These are phyloP conservation scores for Mormyrus proboscirostris DNA, from an alignment of 2,797 vertebrate genomes.

Conservation along the genomic window DNA sequence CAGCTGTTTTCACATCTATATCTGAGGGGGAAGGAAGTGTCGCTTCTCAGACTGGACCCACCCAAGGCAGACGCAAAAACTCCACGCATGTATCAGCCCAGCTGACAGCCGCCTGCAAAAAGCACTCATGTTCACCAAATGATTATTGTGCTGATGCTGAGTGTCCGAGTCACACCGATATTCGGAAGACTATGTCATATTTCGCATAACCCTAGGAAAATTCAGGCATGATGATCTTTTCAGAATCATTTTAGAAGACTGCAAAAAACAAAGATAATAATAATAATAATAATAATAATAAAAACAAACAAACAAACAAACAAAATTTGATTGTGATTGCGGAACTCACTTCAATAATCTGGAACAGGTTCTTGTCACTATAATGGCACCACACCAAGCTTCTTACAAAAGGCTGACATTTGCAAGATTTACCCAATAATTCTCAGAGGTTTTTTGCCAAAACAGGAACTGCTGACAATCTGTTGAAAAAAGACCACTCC, in stretches of 20 bases:
- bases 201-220: not conserved
- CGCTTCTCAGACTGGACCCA: slow-evolving; percentile 31
- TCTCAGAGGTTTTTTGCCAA: not conserved
- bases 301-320: not conserved
- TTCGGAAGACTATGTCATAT: not conserved
- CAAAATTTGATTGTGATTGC: not conserved
- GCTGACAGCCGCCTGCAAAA: not conserved
- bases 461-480: slow-evolving; percentile 5
- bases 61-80: slow-evolving; percentile 19
- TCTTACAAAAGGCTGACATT: not conserved
- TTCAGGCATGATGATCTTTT: not conserved
- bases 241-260: not conserved
- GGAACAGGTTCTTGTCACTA: not conserved
- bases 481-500: not conserved
- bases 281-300: not conserved
- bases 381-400: not conserved
- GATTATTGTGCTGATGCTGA: not conserved
- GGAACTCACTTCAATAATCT: not conserved
- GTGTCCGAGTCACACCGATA: not conserved
- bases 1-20: slow-evolving; percentile 36
- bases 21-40: slow-evolving; percentile 53
- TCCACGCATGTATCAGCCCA: not conserved
- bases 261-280: not conserved
- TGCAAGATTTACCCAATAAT: not conserved
- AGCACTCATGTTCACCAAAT: not conserved